Conservation (phyloP, 2,113 vertebrate species). For the Ageneiosus marmoratus region DNA sequence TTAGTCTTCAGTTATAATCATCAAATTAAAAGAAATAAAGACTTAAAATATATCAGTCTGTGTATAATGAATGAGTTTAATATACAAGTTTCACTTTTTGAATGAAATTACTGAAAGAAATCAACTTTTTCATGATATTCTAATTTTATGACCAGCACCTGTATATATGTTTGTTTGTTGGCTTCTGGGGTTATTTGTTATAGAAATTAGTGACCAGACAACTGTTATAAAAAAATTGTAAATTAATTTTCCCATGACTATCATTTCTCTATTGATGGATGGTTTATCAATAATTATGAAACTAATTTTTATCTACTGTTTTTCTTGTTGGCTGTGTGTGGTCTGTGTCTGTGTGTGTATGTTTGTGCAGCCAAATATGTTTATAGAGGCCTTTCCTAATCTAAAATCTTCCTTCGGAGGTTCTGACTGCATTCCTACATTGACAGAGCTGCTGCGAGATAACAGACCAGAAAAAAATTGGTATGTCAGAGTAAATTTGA, state of each 20-base stretch:
- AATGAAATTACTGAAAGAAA: too few species aligned
- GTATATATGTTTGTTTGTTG: not conserved
- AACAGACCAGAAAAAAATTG: constrained; percentile 49
- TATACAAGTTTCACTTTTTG: too few species aligned
- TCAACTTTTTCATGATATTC: too few species aligned
- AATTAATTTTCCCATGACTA: not conserved
- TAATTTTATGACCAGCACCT: too few species aligned
- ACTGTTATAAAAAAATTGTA: too few species aligned
- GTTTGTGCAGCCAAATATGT: constrained; percentile 61
- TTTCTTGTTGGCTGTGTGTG: not conserved
- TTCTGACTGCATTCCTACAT: constrained; percentile 59
- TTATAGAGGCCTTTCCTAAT: constrained; percentile 67
- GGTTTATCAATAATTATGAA: not conserved
- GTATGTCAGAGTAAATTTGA: constrained; percentile 49
- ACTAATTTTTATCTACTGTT: not conserved
- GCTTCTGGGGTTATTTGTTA: not conserved
- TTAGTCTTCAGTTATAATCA: too few species aligned
- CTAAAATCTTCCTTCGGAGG: constrained; percentile 41
- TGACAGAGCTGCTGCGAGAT: constrained; percentile 65
- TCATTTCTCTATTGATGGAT: not conserved
- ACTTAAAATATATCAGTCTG: too few species aligned
- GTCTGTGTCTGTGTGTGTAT: constrained; percentile 6
- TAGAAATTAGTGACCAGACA: too few species aligned
- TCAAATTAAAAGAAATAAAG: too few species aligned
- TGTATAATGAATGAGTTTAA: too few species aligned